Evolutionary conservation across 1,140 invertebrate species (phyloP), one percentile per base, ranked within the genome.

Genomic region (Drosophila rufa): DNA sequence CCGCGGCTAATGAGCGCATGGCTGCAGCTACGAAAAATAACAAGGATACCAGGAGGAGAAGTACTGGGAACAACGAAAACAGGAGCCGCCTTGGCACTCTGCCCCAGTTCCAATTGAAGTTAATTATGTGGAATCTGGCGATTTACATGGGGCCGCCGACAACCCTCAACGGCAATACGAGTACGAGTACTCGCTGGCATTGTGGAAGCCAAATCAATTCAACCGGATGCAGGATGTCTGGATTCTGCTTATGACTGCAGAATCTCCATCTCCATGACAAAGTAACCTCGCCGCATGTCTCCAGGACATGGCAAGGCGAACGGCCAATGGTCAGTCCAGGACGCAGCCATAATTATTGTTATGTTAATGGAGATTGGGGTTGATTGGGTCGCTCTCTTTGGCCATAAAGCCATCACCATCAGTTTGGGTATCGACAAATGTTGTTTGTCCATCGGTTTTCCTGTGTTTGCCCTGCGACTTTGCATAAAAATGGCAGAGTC

Each of bases 181-280:
- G 51, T 25, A 11, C 51, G 40, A 40, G 53, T 25, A 11, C 53
- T 38, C 36, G 22, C 7, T 56, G 53, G 53, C 53, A 56, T 56
- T 56, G 71, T 40, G 45, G 38, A 56, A 53, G 7, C 27, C 46
- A 83, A 89, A 79, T 87, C 77, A 83, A 87, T 90, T 90, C 79
- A 90, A 74, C 85, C 86, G 85, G 85, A 90, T 91, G 85, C 85
- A 85, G 79, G 71, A 91, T 79, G 82, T 85, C 82, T 48, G 53
- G 45, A 67, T 82, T 86, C 66, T 89, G 84, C 84, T 89, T 87
- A 87, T 80, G 84, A 64, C 73, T 89, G 84, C 84, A 77, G 65
- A 80, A 89, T 75, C 56, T 36, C 30, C 38, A 22, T 11, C 27
- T 33, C 9, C 42, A 84, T 70, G 15, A 15, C 40, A 42, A 6